Percentiles rank a stretch among this genome's conserved stretches.
Conservation (phyloP, 2,113 vertebrate genomes). For the Candoia aspera region DNA sequence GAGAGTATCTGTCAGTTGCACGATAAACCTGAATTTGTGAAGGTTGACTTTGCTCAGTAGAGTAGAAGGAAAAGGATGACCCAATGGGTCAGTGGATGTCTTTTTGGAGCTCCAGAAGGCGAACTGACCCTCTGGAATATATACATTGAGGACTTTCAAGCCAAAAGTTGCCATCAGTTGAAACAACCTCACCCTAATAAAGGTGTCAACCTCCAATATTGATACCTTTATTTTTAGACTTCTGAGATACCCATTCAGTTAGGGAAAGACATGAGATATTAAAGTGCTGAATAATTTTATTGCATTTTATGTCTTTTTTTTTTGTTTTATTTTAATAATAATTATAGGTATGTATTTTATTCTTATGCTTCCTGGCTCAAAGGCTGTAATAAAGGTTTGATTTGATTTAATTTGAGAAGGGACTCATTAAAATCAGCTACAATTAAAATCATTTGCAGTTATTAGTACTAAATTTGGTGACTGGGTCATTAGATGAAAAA, state of each 20-base stretch:
- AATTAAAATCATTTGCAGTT: not conserved
- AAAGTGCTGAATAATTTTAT: not conserved
- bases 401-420: not conserved
- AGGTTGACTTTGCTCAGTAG: no score
- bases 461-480: no score
- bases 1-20: no score
- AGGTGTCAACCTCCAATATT: not conserved
- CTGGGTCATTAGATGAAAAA: no score
- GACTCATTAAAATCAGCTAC: not conserved
- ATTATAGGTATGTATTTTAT: not conserved
- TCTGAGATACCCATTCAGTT: not conserved
- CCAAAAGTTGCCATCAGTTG: not conserved
- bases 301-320: not conserved
- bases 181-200: not conserved
- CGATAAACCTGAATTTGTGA: no score
- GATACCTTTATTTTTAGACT: not conserved
- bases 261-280: not conserved
- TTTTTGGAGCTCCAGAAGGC: not conserved
- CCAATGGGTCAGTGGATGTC: not conserved
- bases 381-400: not conserved
- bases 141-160: not conserved
- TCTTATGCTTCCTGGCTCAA: not conserved
- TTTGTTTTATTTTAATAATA: not conserved
- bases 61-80: no score
- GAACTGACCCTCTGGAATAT: not conserved